Evolutionary conservation across 1,140 invertebrate species (phyloP), one percentile per base, ranked within the genome.

Genomic region (Diabrotica virgifera): DNA sequence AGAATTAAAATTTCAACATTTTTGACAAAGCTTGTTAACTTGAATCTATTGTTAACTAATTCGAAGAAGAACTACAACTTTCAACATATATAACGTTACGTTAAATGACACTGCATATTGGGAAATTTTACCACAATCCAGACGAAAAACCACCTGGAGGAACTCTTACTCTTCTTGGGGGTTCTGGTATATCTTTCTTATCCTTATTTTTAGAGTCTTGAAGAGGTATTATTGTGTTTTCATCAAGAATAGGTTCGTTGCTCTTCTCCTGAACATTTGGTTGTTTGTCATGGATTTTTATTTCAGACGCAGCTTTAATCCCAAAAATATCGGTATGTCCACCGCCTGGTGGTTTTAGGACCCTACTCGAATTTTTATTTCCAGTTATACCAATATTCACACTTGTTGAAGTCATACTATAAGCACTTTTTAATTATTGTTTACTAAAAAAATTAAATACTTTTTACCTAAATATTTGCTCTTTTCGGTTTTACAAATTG

Each of bases 61-160:
- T 24, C 24, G 4, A 24, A 24, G 24, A 24, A 24, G 24, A 24
- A 24, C 24, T 24, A 24, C 24, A 24, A 24, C 24, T 24, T 24
- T 24, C 4, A 24, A 24, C 1, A 24, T 24, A 24, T 24, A 24
- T 24, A 24, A 24, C 4, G 4, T 24, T 24, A 24, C 24, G 24
- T 24, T 24, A 24, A 24, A 4, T 24, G 24, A 4, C 24, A 24
- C 4, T 24, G 24, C 24, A 24, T 4, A 24, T 4, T 4, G 24
- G 24, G 24, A 68, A 62, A 64, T 35, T 65, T 74, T 73, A 77
- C 76, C 76, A 77, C n/a, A 77, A 66, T 24, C 69, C 70, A 54
- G 74, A 66, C 0, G 76, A 77, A 60, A 68, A 76, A 38, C 76
- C 76, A 65, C 76, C 76, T 10, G 76, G 76, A 40, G 76, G 76